Conservation (phyloP, 2,113 vertebrate genomes). For the Seriola aureovittata region DNA sequence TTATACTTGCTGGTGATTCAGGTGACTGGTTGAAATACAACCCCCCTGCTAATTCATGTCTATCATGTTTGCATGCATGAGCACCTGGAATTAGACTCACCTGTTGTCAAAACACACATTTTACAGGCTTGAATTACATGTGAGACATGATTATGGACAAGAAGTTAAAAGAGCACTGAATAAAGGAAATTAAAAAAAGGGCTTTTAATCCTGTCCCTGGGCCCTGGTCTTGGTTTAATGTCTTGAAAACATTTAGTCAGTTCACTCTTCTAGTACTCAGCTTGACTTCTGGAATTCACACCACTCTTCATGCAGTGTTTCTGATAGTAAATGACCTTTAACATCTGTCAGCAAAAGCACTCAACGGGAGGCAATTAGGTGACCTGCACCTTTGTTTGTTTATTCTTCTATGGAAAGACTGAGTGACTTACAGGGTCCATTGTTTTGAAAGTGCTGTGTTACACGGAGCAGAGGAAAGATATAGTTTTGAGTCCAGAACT, state of each 20-base stretch:
- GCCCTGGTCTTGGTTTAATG: not conserved
- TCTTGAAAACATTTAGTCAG: constrained; percentile 17
- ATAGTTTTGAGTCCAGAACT: constrained; percentile 22
- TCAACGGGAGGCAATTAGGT: constrained; percentile 61
- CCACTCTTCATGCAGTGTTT: constrained; percentile 15
- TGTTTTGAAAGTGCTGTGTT: constrained; percentile 65
- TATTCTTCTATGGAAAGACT: constrained; percentile 59
- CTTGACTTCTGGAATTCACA: constrained; percentile 35
- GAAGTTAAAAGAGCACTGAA: not conserved
- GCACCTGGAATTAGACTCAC: constrained; percentile 11
- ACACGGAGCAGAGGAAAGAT: constrained; percentile 49
- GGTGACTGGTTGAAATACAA: constrained; percentile 31
- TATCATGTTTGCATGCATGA: not conserved
- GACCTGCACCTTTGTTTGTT: constrained; percentile 72
- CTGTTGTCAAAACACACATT: constrained; percentile 3
- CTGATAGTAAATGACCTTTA: constrained; percentile 65
- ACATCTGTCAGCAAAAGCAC: constrained; percentile 69
- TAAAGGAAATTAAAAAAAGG: not conserved
- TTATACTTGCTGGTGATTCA: not conserved
- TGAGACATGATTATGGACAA: not conserved
- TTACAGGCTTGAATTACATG: not conserved
- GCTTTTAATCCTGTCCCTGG: too few relatives aligned
- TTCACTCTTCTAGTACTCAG: not conserved
- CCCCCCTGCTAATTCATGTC: constrained; percentile 10
- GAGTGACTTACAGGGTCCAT: constrained; percentile 55